These are phyloP conservation scores for Hipparchia sbordonii DNA, from an alignment of 2,888 invertebrate genomes.

Conservation along the genomic window DNA sequence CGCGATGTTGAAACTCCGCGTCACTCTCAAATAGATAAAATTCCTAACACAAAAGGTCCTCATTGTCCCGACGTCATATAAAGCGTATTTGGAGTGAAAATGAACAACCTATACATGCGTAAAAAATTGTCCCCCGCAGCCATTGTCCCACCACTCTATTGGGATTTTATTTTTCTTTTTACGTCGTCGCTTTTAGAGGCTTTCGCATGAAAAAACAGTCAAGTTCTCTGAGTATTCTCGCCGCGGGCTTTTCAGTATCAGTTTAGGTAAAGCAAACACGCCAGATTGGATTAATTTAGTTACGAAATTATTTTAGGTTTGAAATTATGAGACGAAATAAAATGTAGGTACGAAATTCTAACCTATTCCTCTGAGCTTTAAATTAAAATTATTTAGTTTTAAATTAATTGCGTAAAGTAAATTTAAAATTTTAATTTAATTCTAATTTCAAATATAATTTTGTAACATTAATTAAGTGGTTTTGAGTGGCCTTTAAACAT, in stretches of 20 bases:
- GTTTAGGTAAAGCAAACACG: conserved; percentile 10
- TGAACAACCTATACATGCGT: conserved; percentile 41
- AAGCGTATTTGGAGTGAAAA: conserved; percentile 38
- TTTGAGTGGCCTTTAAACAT: too few species aligned
- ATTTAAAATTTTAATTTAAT: too few species aligned
- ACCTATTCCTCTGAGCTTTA: too few species aligned
- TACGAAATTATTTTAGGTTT: not conserved
- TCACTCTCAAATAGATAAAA: conserved; percentile 36
- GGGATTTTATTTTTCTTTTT: conserved; percentile 44
- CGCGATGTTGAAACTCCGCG: conserved; percentile 25
- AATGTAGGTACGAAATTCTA: too few species aligned
- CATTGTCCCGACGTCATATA: conserved; percentile 39
- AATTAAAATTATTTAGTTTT: too few species aligned
- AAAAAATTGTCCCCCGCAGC: conserved; percentile 40
- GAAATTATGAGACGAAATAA: not conserved
- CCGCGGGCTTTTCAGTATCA: conserved; percentile 7
- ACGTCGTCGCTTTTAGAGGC: conserved; percentile 41
- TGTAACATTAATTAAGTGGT: too few species aligned
- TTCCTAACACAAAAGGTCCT: conserved; percentile 36
- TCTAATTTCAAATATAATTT: too few species aligned
- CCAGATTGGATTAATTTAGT: conserved; percentile 2
- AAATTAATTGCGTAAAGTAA: too few species aligned
- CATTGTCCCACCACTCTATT: conserved; percentile 42
- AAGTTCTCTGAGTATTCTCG: conserved; percentile 5
- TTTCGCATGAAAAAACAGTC: conserved; percentile 26